These are phyloP conservation scores for Leontocebus nigricollis DNA, from an alignment of 2,797 vertebrate genomes.

Conservation along the genomic window DNA sequence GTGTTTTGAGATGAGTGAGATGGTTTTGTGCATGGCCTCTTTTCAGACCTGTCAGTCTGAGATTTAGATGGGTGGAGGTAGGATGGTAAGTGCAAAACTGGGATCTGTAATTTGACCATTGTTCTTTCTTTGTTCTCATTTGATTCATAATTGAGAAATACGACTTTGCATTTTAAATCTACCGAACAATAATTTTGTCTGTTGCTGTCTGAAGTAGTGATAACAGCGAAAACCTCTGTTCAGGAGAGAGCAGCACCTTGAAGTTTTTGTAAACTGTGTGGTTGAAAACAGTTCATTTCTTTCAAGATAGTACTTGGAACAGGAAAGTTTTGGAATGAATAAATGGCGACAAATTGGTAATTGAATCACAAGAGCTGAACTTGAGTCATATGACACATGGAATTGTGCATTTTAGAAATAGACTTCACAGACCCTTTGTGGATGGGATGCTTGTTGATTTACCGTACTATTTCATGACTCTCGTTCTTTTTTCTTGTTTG, in stretches of 20 bases:
- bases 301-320: not conserved
- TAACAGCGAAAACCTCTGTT: not conserved
- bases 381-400: not conserved
- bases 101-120: not conserved
- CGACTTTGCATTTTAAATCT: slow-evolving; percentile 29
- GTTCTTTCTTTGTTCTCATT: not conserved
- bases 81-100: not conserved
- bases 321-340: slow-evolving; percentile 15
- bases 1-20: not conserved
- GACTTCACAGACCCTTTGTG: not conserved
- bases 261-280: not conserved
- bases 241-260: not conserved
- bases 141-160: not conserved
- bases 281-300: slow-evolving; percentile 9
- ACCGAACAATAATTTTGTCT: not conserved
- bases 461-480: not conserved
- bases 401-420: not conserved
- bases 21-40: not conserved
- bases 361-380: not conserved
- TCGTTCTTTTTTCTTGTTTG: not conserved
- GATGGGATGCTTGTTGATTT: not conserved
- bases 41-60: not conserved
- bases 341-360: not conserved
- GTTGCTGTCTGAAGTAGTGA: not conserved
- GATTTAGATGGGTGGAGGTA: not conserved